These are phyloP conservation scores for Bettongia penicillata DNA, from an alignment of 2,113 vertebrate species.

Conservation along the genomic window DNA sequence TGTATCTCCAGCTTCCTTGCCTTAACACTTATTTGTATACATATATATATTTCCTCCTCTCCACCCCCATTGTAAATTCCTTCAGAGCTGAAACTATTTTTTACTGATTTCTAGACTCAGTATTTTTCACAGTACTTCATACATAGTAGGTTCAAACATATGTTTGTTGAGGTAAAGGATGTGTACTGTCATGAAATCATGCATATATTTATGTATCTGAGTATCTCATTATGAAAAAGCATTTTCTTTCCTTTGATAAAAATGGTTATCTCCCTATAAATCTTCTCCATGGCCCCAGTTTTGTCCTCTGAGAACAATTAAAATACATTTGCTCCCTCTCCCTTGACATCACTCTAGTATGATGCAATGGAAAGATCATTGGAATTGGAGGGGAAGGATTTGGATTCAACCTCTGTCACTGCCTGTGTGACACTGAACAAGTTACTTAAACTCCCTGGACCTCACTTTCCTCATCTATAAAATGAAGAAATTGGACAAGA, in stretches of 20 bases:
- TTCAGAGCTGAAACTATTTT: not conserved
- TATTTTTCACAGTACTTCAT: not conserved
- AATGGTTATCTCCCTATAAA: not conserved
- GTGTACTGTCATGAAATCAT: not conserved
- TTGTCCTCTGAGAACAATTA: not conserved
- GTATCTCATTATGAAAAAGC: not conserved
- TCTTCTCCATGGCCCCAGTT: not conserved
- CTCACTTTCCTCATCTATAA: not conserved
- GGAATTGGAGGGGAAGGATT: not conserved
- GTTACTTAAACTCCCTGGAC: not conserved
- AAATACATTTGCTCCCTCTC: not conserved
- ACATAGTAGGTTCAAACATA: not conserved
- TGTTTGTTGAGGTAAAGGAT: not conserved
- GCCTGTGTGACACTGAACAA: not conserved
- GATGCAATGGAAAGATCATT: not conserved
- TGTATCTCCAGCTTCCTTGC: not conserved
- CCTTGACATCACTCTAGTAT: not conserved
- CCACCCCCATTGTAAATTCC: not conserved
- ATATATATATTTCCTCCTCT: not conserved
- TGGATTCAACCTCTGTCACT: not conserved
- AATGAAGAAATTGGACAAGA: not conserved
- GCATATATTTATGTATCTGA: not conserved
- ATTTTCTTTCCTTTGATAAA: not conserved
- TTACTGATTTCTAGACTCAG: not conserved
- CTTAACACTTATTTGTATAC: not conserved